Base-by-base conservation (phyloP, 1,140 invertebrate genomes). In the Solenopsis invicta region DNA sequence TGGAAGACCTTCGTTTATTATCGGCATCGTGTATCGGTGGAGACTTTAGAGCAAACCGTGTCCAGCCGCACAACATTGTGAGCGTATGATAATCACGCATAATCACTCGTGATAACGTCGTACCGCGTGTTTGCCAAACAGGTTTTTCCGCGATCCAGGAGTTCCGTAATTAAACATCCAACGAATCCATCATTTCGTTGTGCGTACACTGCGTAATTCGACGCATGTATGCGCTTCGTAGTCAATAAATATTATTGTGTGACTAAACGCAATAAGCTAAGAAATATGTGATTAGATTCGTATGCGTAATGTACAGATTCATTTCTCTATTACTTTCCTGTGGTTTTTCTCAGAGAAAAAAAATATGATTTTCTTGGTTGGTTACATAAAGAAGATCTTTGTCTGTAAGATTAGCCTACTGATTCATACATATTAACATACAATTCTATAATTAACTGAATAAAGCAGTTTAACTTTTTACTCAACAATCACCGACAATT, bases 91-190 rank as follows among this genome's bases (percentile, higher is more conserved):
- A 61, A 75, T 84, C 62, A 54, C 34, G 48, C 16, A 50, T 54
- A 50, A 80, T 80, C 77, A 21, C 62, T 80, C 48, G n/a, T 59
- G 61, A 67, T 80, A 34, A 72, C 24, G 10, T 74, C 24, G 52
- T 41, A 9, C 10, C 48, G 10, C 9, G n/a, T 54, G 21, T 81
- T 82, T 61, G 52, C 6, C 2, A 75, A 75, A 84, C 24, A 18
- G n/a, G n/a, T 84, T 74, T 75, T 61, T 37, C 24, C 16, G 18
- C 62, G n/a, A 80, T 69, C 13, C 24, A 54, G 34, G 16, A 81
- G 24, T 56, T 81, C 10, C 13, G 34, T 34, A 13, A 37, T 71
- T 16, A 21, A 54, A 2, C 5, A 56, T 24, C 34, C 29, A 18
- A 52, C n/a, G 29, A 80, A 80, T 80, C 62, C 29, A 29, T 34